Percentiles rank a stretch among this genome's conserved stretches.
These are phyloP conservation scores for Macaria liturata DNA, from an alignment of 2,888 invertebrate species.

Conservation along the genomic window DNA sequence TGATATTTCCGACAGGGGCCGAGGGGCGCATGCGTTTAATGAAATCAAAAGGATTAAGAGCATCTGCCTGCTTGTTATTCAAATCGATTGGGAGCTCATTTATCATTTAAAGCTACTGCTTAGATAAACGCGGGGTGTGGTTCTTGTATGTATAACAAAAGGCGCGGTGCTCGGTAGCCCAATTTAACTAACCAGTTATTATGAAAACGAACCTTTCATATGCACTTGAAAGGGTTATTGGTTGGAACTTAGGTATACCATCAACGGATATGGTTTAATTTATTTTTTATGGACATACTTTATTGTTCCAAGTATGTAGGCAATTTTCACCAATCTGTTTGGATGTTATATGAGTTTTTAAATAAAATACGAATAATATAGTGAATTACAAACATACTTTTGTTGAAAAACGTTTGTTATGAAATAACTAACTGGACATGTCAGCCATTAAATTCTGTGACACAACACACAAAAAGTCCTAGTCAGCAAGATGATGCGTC, in stretches of 20 bases:
- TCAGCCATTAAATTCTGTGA: too few species aligned
- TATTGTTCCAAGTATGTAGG: too few species aligned
- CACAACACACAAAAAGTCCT: too few species aligned
- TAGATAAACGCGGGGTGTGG: conserved; percentile 80
- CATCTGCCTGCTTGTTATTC: conserved; percentile 83
- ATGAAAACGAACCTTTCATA: conserved; percentile 53
- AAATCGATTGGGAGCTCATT: conserved; percentile 82
- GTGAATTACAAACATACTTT: too few species aligned
- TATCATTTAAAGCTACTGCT: conserved; percentile 82
- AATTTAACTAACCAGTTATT: conserved; percentile 74
- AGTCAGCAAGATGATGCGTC: conserved; percentile 12
- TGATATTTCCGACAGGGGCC: conserved; percentile 81
- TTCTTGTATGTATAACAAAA: conserved; percentile 74
- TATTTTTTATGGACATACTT: too few species aligned
- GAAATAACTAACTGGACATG: too few species aligned
- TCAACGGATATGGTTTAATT: too few species aligned
- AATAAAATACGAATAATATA: too few species aligned
- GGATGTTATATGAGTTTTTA: too few species aligned
- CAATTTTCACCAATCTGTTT: too few species aligned
- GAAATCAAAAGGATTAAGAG: conserved; percentile 83
- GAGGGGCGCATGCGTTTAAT: conserved; percentile 82
- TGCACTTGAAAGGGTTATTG: not conserved
- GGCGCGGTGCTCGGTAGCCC: conserved; percentile 68
- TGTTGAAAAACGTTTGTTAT: too few species aligned
- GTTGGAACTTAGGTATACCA: too few species aligned